Conservation (phyloP, 2,888 invertebrate species). For the Pycnomerus fuliginosus region DNA sequence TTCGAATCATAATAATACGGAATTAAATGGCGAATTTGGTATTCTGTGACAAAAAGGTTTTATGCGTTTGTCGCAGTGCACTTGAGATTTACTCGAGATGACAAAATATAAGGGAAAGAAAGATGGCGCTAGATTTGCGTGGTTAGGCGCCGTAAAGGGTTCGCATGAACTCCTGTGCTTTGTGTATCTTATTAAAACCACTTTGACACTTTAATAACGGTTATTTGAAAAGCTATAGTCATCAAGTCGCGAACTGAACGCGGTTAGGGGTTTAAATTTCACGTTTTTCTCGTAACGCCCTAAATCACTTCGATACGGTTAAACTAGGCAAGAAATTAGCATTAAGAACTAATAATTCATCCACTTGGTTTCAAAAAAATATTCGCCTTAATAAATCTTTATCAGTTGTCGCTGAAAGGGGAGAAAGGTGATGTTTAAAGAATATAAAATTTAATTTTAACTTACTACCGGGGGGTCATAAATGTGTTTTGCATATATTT, state of each 20-base stretch:
- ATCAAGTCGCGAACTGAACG: conserved; percentile 29
- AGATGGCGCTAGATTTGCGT: conserved; percentile 22
- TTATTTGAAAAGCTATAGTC: conserved; percentile 45
- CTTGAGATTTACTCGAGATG: conserved; percentile 14
- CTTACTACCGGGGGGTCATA: conserved; percentile 8
- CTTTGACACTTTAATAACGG: conserved; percentile 48
- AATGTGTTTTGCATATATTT: conserved; percentile 15
- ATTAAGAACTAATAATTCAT: no score
- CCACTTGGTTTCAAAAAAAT: no score
- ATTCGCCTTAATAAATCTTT: conserved; percentile 25
- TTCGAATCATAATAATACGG: no score
- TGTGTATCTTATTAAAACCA: conserved; percentile 45
- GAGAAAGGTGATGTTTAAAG: conserved; percentile 25
- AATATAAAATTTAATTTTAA: conserved; percentile 27
- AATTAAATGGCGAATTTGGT: no score
- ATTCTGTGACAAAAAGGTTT: no score
- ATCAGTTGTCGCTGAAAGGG: conserved; percentile 19
- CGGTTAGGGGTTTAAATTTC: conserved; percentile 13
- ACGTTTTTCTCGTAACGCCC: no score
- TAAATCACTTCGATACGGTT: no score
- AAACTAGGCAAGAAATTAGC: no score
- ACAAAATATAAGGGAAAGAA: conserved; percentile 11
- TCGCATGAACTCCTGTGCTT: conserved; percentile 37
- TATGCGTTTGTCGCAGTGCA: conserved; percentile 20
- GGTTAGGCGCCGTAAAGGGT: conserved; percentile 30